Base-by-base conservation (phyloP, 1,140 invertebrate species). In the Cyrtorhinus lividipennis region DNA sequence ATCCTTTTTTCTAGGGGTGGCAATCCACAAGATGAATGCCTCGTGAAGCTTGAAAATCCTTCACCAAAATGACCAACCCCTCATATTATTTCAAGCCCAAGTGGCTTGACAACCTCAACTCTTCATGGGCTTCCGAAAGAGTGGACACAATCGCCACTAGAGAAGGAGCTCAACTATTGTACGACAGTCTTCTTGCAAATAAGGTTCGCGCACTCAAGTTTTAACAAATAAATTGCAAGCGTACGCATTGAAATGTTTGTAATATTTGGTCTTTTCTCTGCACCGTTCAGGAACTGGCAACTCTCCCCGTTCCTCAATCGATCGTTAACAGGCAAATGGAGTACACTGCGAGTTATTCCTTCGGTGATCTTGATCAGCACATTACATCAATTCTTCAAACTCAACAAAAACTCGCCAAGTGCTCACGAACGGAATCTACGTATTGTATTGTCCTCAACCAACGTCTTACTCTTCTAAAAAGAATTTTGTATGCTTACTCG, bases 401-500 rank as follows among this genome's bases (percentile, higher is more conserved):
- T 64, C 81, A 83, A 69, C 68, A 78, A n/a, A 74, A 77, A 65
- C 68, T 83, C 44, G 80, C 79, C 2, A 74, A 75, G 64, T 73
- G 74, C 59, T 75, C 80, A 27, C 79, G 77, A 64, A 73, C 75
- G 15, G 78, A 80, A 59, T 78, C 80, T 1, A 76, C 77, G 25
- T 83, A 83, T 73, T 75, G 78, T 20, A 70, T 74, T 44, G 70
- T 78, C 45, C 70, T 83, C 2, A 74, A 78, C 66, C 79, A 82
- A 69, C 69, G 81, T 61, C 71, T 83, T 57, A 71, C 80, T 18
- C 74, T 84, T 20, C 69, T 83, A n/a, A 79, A 81, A 66, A 70
- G 82, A 62, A 80, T 83, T 59, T 79, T 81, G 69, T 74, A 80
- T 73, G 80, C 81, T 1, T 68, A 82, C 2, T 75, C 77, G 38